A percentile compares a stretch with the other conserved stretches of the same genome.
Conservation (phyloP, 2,888 invertebrate species). For the Drosophila atroscutellata region DNA sequence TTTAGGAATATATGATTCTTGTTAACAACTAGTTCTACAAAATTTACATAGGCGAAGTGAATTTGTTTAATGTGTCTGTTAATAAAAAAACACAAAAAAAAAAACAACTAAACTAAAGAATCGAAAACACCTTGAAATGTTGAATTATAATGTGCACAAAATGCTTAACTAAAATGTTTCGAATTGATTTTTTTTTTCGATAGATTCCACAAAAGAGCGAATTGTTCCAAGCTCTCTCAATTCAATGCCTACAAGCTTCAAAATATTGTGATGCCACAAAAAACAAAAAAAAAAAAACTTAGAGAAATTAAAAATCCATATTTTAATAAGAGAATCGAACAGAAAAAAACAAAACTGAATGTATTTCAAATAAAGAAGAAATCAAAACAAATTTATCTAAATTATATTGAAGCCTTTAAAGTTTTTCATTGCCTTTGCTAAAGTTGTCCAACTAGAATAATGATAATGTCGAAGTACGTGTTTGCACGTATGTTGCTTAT, state of each 20-base stretch:
- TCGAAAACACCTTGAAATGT: conserved; percentile 28
- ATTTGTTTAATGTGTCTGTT: conserved; percentile 27
- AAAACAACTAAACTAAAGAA: conserved; percentile 10
- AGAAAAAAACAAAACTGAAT: conserved; percentile 19
- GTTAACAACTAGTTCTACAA: conserved; percentile 25
- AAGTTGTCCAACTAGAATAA: conserved; percentile 8
- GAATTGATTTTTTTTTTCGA: conserved; percentile 40
- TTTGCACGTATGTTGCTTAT: conserved; percentile 17
- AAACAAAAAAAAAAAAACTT: conserved; percentile 1
- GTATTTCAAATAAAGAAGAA: conserved; percentile 44
- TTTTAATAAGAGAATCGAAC: conserved; percentile 58
- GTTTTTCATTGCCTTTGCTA: conserved; percentile 15
- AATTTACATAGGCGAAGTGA: conserved; percentile 23
- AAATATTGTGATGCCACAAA: conserved; percentile 64
- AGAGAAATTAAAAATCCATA: conserved; percentile 52
- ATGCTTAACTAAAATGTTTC: conserved; percentile 23
- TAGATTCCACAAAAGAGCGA: conserved; percentile 41
- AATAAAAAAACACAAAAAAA: conserved; percentile 12
- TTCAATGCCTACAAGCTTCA: conserved; percentile 53
- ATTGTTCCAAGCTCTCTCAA: conserved; percentile 31
- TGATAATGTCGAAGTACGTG: conserved; percentile 39
- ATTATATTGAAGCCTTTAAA: neutral
- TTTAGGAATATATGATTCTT: conserved; percentile 57
- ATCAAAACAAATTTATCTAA: conserved; percentile 6
- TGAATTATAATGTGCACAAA: conserved; percentile 43